Percentiles rank a stretch among this genome's conserved stretches.
These are phyloP conservation scores for Laspeyria flexula DNA, from an alignment of 2,888 invertebrate species.

Conservation along the genomic window DNA sequence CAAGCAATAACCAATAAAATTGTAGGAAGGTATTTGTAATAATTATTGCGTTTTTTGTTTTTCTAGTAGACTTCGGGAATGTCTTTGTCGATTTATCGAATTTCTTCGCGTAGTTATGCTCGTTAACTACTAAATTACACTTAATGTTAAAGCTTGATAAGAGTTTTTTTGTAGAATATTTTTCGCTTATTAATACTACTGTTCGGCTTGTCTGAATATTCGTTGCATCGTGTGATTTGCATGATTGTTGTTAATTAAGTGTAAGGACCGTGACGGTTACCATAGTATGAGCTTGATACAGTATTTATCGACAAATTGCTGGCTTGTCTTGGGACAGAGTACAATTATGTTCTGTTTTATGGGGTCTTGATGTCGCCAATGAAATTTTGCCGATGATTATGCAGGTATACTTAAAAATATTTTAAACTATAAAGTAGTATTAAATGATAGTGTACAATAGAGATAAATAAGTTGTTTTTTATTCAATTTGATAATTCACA, in stretches of 20 bases:
- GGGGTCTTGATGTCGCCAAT: slow-evolving; percentile 52
- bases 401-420: too few relatives aligned
- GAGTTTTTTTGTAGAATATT: slow-evolving; percentile 35
- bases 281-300: slow-evolving; percentile 47
- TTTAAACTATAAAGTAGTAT: too few relatives aligned
- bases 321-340: slow-evolving; percentile 47
- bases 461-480: too few relatives aligned
- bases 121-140: slow-evolving; percentile 46
- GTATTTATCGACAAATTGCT: slow-evolving; percentile 67
- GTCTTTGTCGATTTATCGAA: slow-evolving; percentile 26
- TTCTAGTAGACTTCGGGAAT: slow-evolving; percentile 12
- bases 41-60: not conserved
- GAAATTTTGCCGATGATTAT: slow-evolving; percentile 25
- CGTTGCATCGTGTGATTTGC: slow-evolving; percentile 60
- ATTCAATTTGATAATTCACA: too few relatives aligned
- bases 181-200: slow-evolving; percentile 42
- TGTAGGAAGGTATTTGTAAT: not conserved
- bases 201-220: slow-evolving; percentile 38
- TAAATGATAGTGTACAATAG: too few relatives aligned
- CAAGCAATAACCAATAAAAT: too few relatives aligned
- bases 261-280: slow-evolving; percentile 68
- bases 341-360: slow-evolving; percentile 61
- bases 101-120: slow-evolving; percentile 37
- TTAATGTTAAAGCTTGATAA: slow-evolving; percentile 26
- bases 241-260: slow-evolving; percentile 74